These are phyloP conservation scores for Panopea generosa DNA, from an alignment of 2,888 invertebrate species.

Conservation along the genomic window DNA sequence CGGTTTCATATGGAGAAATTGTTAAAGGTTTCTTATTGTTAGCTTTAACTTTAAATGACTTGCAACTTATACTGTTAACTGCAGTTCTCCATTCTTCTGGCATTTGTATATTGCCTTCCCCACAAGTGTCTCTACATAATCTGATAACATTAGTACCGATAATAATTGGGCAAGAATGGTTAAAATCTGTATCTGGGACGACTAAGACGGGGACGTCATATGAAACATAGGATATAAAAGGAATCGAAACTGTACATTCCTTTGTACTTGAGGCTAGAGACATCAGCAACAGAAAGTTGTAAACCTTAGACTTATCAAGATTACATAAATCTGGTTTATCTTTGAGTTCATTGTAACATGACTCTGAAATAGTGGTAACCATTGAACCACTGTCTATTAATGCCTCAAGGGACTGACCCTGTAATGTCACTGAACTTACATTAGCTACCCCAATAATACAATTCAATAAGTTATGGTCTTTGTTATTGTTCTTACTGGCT, in stretches of 20 bases:
- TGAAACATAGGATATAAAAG: neutral
- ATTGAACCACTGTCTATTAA: constrained; percentile 3
- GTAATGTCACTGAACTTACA: no score
- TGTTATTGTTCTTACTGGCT: neutral
- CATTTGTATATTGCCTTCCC: neutral
- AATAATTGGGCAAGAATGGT: constrained; percentile 2
- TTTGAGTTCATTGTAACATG: neutral
- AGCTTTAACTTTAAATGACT: neutral
- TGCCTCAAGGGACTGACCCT: neutral
- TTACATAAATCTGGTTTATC: neutral
- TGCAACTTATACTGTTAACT: neutral
- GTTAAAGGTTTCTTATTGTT: neutral
- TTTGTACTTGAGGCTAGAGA: neutral
- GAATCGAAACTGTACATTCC: neutral
- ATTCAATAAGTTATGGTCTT: neutral
- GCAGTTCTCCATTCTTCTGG: constrained; percentile 2
- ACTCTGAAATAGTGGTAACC: neutral
- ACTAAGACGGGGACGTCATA: neutral
- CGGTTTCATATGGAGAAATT: constrained; percentile 7
- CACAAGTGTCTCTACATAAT: neutral
- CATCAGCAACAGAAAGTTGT: constrained; percentile 5
- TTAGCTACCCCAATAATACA: no score
- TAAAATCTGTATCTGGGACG: constrained; percentile 9
- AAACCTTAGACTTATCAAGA: neutral
- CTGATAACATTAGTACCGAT: constrained; percentile 17